These are phyloP conservation scores for Hanleya hanleyi DNA, from an alignment of 2,888 invertebrate species.

Conservation along the genomic window DNA sequence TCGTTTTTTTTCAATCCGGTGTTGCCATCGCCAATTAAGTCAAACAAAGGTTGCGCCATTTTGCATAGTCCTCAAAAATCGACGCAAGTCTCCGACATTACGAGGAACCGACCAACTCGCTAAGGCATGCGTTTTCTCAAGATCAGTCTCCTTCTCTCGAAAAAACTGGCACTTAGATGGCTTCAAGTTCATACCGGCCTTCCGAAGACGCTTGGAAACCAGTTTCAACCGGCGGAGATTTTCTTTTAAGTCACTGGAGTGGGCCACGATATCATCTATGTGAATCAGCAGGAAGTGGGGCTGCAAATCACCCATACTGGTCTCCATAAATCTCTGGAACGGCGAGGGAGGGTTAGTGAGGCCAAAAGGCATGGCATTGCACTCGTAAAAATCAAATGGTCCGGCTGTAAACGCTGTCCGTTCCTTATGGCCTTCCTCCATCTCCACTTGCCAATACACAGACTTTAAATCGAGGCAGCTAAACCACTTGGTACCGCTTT, in stretches of 20 bases:
- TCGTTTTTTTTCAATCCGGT: too few species aligned
- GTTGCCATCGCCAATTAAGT: too few species aligned
- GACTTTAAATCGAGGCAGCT: slow-evolving; percentile 6
- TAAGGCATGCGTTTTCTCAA: background rate
- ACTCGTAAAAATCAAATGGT: too few species aligned
- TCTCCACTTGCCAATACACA: slow-evolving; percentile 13
- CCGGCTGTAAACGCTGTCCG: slow-evolving; percentile 13
- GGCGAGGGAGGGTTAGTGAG: slow-evolving; percentile 4
- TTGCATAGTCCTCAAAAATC: too few species aligned
- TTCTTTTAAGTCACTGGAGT: too few species aligned
- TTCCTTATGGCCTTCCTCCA: slow-evolving; percentile 14
- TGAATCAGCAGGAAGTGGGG: background rate
- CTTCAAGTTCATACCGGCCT: too few species aligned
- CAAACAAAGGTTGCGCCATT: too few species aligned
- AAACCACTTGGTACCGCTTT: background rate
- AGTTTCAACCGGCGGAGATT: too few species aligned
- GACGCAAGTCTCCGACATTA: background rate
- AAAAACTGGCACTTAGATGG: background rate
- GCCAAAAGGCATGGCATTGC: too few species aligned
- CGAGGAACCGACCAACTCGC: background rate
- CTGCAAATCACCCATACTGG: background rate
- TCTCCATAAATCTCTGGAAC: slow-evolving; percentile 18
- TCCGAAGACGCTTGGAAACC: too few species aligned
- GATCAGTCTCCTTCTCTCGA: slow-evolving; percentile 1
- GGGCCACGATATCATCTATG: slow-evolving; percentile 25